Evolutionary conservation across 2,888 invertebrate species (phyloP), one percentile per base, ranked within the genome.

Genomic region (Leptura quadrifasciata): DNA sequence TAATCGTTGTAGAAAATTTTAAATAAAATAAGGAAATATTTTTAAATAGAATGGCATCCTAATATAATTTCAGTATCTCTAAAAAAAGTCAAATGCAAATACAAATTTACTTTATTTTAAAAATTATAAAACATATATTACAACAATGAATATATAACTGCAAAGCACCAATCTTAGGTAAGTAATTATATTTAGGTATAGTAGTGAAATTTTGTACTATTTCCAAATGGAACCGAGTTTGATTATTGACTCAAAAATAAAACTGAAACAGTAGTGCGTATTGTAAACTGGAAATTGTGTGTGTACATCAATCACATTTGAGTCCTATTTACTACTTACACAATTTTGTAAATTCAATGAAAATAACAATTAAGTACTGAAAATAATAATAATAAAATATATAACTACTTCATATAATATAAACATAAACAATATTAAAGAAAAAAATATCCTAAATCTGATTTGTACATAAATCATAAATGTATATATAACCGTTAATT

Each of bases 61-160:
- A 24, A 24, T 2, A 24, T 24, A 24, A 3, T 24, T 24, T 5
- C 5, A 3, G 5, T 24, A 24, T 24, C 24, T 24, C 24, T 24
- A 3, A 31, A 31, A 31, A 31, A 31, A 31, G 8, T 31, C 27
- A 31, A 24, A 31, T 31, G 27, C 5, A 47, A 47, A 47, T n/a
- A 47, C n/a, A 47, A 47, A 47, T 47, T 47, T 47, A n/a, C 17
- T 47, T 47, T 47, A 47, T n/a, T n/a, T 47, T 47, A 47, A 47
- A 47, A 47, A n/a, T 6, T 47, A 47, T n/a, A 47, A 47, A n/a
- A 47, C n/a, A 47, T 47, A 47, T 47, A 47, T n/a, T 47, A 47
- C 5, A 47, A 47, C 47, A 47, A 47, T 5, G n/a, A 47, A 47
- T 47, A 47, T 47, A 47, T 47, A 47, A 39, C 2, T 47, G 47